Conservation (phyloP, 2,113 vertebrate species). For the Anser brachyrhynchus region DNA sequence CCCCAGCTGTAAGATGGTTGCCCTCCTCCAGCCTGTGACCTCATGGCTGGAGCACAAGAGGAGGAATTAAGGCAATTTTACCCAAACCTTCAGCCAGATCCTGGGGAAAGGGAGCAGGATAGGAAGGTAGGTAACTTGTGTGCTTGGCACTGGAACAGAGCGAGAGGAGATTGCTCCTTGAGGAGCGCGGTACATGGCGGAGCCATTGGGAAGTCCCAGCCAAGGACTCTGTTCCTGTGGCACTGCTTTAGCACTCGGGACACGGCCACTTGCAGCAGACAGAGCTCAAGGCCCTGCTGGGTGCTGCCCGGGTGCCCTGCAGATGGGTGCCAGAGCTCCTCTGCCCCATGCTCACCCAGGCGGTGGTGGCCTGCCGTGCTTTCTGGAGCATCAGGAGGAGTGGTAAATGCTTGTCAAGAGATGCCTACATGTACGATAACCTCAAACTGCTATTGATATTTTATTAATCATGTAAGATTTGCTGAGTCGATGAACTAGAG, state of each 20-base stretch:
- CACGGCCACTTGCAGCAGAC: background rate
- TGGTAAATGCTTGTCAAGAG: too few species aligned
- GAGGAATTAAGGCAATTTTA: background rate
- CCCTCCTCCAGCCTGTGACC: background rate
- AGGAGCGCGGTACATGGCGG: background rate
- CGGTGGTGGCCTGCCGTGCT: too few species aligned
- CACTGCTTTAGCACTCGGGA: background rate
- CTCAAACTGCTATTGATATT: background rate
- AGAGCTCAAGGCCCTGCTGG: too few species aligned
- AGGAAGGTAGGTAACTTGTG: background rate
- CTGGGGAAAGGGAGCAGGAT: too few species aligned
- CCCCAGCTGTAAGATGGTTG: background rate
- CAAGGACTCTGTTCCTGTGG: background rate
- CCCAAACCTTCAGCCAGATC: background rate
- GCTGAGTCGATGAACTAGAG: background rate
- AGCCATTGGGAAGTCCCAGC: background rate
- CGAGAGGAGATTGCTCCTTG: background rate
- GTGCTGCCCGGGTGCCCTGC: too few species aligned
- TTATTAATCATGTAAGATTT: background rate
- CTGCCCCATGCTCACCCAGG: too few species aligned
- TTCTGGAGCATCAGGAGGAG: too few species aligned
- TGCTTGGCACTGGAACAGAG: background rate
- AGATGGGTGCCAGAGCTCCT: too few species aligned
- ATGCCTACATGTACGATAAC: too few species aligned
- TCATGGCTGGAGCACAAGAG: background rate